Evolutionary conservation across 2,888 invertebrate species (phyloP).

Genomic region (Aphelenchoides bicaudatus): DNA sequence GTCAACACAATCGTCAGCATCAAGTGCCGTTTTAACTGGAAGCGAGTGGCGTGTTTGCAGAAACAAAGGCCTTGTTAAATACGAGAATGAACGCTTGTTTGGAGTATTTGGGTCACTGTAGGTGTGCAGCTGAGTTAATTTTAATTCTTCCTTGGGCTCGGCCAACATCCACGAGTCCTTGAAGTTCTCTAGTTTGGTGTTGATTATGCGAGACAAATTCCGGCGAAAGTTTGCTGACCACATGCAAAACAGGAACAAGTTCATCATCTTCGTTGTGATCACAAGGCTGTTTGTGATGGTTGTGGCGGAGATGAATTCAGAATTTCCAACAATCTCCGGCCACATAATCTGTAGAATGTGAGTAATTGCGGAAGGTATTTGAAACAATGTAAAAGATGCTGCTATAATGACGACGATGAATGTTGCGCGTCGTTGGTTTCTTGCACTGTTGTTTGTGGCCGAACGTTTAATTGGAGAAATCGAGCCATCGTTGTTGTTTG

Average conservation of each 20-base stretch:
- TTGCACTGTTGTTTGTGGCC: background rate
- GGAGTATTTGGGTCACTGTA: background rate
- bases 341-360: conserved; percentile 34
- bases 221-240: conserved; percentile 38
- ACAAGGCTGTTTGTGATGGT: conserved; percentile 34
- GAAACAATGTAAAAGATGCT: conserved; percentile 36
- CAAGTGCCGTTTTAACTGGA: background rate
- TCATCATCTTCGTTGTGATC: conserved; percentile 35
- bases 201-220: conserved; percentile 24
- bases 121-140: background rate
- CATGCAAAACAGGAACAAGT: conserved; percentile 38
- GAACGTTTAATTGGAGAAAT: too few species aligned
- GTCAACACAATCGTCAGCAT: background rate
- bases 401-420: conserved; percentile 32
- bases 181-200: background rate
- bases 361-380: conserved; percentile 36
- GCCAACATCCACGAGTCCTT: background rate
- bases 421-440: conserved; percentile 25
- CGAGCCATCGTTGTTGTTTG: conserved; percentile 5
- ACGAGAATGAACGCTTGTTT: background rate
- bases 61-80: background rate
- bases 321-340: conserved; percentile 26
- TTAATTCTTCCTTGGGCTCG: background rate
- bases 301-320: conserved; percentile 27
- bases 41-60: conserved; percentile 7